A percentile compares a stretch with the other conserved stretches of the same genome.
phyloP scores from a whole-genome alignment of 1,140 invertebrate genomes.

The Drosophila subobscura region DNA sequence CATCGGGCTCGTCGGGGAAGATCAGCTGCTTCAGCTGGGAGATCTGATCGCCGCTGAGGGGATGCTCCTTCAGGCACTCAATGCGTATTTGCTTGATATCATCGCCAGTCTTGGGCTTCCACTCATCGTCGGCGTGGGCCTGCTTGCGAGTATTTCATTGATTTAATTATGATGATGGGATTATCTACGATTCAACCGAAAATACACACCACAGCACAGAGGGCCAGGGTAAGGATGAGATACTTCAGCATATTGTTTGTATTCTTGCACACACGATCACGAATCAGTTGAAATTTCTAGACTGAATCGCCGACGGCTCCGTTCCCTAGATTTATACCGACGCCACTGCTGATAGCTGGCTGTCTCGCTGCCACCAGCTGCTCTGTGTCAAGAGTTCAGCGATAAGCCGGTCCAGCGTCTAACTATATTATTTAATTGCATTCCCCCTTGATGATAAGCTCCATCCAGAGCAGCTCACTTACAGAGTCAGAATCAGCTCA shows the following conservation, averaged over 20 bases:
- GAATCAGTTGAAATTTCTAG: constrained; percentile 19
- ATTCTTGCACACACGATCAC: constrained; percentile 28
- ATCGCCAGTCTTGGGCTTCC: constrained; percentile 59
- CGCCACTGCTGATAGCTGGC: constrained; percentile 1
- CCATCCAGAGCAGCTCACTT: neutral
- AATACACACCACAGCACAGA: constrained; percentile 69
- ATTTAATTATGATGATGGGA: constrained; percentile 1
- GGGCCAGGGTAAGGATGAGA: constrained; percentile 61
- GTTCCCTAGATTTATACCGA: constrained; percentile 53
- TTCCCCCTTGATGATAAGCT: constrained; percentile 25
- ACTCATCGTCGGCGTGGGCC: constrained; percentile 67
- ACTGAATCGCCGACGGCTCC: constrained; percentile 37
- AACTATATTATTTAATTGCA: constrained; percentile 17
- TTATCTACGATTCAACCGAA: neutral
- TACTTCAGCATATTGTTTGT: constrained; percentile 61
- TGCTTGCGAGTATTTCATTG: neutral
- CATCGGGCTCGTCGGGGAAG: constrained; percentile 67
- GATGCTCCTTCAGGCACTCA: constrained; percentile 63
- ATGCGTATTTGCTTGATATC: constrained; percentile 66
- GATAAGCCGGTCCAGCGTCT: constrained; percentile 38
- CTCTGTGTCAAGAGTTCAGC: constrained; percentile 69
- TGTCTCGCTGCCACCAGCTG: constrained; percentile 12
- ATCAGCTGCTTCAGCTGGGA: constrained; percentile 60
- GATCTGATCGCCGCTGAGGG: constrained; percentile 60
- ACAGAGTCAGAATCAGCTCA: constrained; percentile 4